Conservation (phyloP, 1,140 invertebrate species). For the Diuraphis noxia region DNA sequence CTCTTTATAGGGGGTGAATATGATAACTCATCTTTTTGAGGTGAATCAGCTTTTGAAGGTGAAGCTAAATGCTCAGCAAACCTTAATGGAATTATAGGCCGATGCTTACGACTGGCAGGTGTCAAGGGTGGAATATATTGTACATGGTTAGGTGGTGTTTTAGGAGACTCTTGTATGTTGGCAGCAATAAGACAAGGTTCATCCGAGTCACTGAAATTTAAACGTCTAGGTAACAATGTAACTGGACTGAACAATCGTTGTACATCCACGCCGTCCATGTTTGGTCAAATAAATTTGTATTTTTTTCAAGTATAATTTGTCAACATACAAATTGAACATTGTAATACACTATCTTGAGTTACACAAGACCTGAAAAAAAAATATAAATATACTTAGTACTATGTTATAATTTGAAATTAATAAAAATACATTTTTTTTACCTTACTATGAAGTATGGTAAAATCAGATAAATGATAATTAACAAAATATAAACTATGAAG, state of each 20-base stretch:
- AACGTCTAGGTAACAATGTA: conserved; percentile 36
- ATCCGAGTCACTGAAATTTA: conserved; percentile 39
- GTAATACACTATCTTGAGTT: background rate
- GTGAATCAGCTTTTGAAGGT: conserved; percentile 37
- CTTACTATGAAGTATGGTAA: no score
- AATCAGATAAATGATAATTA: background rate
- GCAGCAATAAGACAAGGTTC: background rate
- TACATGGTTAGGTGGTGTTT: conserved; percentile 39
- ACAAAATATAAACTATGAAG: background rate
- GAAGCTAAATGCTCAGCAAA: conserved; percentile 37
- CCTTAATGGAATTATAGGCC: conserved; percentile 5
- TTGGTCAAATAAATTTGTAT: background rate
- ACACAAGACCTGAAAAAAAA: conserved; percentile 29
- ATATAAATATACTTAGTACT: background rate
- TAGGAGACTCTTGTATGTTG: background rate
- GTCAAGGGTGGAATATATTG: conserved; percentile 14
- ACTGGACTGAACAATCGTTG: background rate
- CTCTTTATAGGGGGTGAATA: conserved; percentile 42
- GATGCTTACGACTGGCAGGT: background rate
- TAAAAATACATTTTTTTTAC: background rate
- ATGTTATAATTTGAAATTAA: background rate
- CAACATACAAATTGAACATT: conserved; percentile 34
- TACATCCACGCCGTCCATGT: conserved; percentile 14
- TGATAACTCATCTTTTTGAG: conserved; percentile 18
- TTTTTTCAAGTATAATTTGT: conserved; percentile 8